These are phyloP conservation scores for Lasioglossum morio DNA, from an alignment of 2,888 invertebrate species.

Conservation along the genomic window DNA sequence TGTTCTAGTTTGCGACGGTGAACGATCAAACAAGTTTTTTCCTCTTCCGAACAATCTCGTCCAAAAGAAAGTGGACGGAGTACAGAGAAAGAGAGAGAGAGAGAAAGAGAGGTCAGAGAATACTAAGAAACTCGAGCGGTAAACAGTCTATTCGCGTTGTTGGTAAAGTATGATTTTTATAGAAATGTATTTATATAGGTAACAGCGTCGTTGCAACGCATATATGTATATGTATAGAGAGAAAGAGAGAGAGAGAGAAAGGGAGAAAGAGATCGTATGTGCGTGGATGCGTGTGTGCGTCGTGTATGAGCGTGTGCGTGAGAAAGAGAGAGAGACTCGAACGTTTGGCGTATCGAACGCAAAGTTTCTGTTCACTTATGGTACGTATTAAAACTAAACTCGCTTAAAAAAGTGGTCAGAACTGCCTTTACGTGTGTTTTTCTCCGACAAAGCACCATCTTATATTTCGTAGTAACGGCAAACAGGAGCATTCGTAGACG, in stretches of 20 bases:
- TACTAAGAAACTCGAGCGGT: conserved; percentile 8
- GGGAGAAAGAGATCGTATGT: neutral
- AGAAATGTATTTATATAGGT: conserved; percentile 59
- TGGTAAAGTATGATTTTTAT: conserved; percentile 58
- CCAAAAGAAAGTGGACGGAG: neutral
- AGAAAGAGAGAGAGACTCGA: conserved; percentile 28
- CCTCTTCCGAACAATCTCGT: neutral
- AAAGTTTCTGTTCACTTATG: conserved; percentile 47
- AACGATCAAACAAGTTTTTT: neutral
- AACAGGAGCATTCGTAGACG: neutral
- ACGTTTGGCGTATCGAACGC: conserved; percentile 39
- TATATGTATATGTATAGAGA: conserved; percentile 14
- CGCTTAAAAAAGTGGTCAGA: conserved; percentile 36
- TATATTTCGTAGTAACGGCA: conserved; percentile 40
- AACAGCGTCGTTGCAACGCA: conserved; percentile 53
- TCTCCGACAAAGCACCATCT: conserved; percentile 28
- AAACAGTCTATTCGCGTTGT: conserved; percentile 44
- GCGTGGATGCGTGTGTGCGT: neutral
- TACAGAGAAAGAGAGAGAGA: neutral
- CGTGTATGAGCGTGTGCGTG: neutral
- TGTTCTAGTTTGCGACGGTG: neutral
- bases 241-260: neutral
- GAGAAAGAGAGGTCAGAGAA: neutral
- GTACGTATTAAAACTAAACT: conserved; percentile 34
- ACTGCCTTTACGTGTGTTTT: conserved; percentile 44